Conservation (phyloP, 2,113 vertebrate species). For the Noctilio leporinus region DNA sequence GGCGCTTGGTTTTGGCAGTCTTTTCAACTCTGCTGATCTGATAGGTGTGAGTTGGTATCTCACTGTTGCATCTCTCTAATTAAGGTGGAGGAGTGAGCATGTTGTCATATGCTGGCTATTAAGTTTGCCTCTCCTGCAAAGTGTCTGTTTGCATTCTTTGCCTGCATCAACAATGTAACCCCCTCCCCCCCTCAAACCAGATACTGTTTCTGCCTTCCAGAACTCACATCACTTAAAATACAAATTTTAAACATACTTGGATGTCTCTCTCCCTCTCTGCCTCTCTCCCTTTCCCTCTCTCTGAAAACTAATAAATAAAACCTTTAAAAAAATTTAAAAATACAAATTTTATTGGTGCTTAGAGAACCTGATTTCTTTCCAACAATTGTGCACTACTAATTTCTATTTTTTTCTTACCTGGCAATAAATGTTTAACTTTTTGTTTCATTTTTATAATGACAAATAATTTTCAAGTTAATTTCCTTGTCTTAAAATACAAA, state of each 20-base stretch:
- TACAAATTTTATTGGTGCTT: neutral
- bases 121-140: neutral
- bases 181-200: neutral
- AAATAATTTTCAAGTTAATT: constrained; percentile 82
- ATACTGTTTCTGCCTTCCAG: neutral
- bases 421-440: constrained; percentile 83
- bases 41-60: neutral
- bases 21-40: neutral
- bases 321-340: no score
- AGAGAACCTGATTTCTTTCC: neutral
- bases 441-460: constrained; percentile 77
- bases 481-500: constrained; percentile 77
- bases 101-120: neutral
- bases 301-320: no score
- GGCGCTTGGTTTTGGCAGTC: neutral
- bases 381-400: neutral
- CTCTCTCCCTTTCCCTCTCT: no score
- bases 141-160: neutral
- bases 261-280: no score
- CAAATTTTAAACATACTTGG: no score
- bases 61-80: neutral
- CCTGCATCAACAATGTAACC: neutral
- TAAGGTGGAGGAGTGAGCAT: neutral
- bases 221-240: neutral
- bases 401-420: constrained; percentile 13